Base-by-base conservation (phyloP, 2,797 vertebrate species). In the Manis crassicaudata region DNA sequence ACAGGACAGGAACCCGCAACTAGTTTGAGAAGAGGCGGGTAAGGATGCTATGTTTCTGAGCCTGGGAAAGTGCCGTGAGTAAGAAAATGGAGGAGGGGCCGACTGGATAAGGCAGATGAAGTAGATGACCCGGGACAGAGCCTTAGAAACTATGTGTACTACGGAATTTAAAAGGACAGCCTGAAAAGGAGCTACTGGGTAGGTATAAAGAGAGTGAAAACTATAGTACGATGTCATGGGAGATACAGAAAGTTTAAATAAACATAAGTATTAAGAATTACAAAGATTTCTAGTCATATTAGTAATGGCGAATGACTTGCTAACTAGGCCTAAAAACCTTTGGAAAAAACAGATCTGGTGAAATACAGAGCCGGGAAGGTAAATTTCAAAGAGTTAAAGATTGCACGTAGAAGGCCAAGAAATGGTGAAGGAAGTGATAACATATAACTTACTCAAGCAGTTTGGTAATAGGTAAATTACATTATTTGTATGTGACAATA, bases 1-100 rank as follows among this genome's bases (percentile, higher is more conserved):
- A 52, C 96, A 94, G 27, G 86, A 52, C 96, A 94, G 27, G 40
- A 88, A 62, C 52, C 62, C 82, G 40, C 56, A 43, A 43, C 17
- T 32, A 52, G 63, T 65, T 81, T 40, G 52, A 83, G 62, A 79
- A 90, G 40, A 85, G 94, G 46, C 54, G 25, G 92, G n/a, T 84
- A 91, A 67, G 62, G 27, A 84, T 62, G 85, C 54, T 25, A n/a
- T 21, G 37, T 88, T 90, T 81, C 62, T 67, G 63, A 77, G 67
- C 40, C n/a, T 81, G 32, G 9, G 68, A 25, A 62, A 50, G 62
- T 11, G 32, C 35, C 35, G 6, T 52, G 46, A 82, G 17, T 29
- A 40, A 96, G 81, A 82, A 62, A 18, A 43, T 23, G 60, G 40
- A 88, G 54, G 56, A 54, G 46, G 1, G 37, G 0, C 13, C 35